These are phyloP conservation scores for Apostichopus japonicus DNA, from an alignment of 35 echinoderm and acorn worm species.

Conservation along the genomic window DNA sequence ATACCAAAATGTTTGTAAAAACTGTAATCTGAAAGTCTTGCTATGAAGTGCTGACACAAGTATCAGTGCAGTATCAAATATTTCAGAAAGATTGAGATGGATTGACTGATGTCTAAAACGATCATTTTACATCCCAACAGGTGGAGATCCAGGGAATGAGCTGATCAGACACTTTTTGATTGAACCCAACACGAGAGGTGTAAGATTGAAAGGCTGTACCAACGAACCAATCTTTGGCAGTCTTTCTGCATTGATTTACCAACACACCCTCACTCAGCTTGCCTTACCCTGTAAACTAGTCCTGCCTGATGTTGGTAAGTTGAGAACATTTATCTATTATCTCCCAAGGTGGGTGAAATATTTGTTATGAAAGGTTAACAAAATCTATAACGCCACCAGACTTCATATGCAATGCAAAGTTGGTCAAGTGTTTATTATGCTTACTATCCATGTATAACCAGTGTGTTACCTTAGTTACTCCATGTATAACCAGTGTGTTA, in stretches of 20 bases:
- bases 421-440: too few species aligned
- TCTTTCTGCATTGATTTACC: conserved; percentile 94
- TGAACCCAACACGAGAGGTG: conserved; percentile 92
- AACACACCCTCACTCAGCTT: conserved; percentile 95
- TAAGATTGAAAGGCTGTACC: conserved; percentile 87
- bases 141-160: conserved; percentile 83
- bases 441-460: too few species aligned
- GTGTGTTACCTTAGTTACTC: too few species aligned
- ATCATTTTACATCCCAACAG: conserved; percentile 15
- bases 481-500: too few species aligned
- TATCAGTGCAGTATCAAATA: too few species aligned
- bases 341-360: background rate
- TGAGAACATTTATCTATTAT: background rate
- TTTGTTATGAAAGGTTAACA: background rate
- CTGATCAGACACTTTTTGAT: conserved; percentile 97
- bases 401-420: too few species aligned
- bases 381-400: too few species aligned
- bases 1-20: too few species aligned
- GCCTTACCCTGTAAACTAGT: conserved; percentile 94
- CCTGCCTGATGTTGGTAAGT: conserved; percentile 88
- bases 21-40: too few species aligned
- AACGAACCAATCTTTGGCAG: conserved; percentile 97
- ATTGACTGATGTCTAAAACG: background rate
- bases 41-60: too few species aligned
- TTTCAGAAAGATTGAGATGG: too few species aligned